Evolutionary conservation across 2,113 vertebrate species (phyloP).

Genomic region (Grammomys surdaster): DNA sequence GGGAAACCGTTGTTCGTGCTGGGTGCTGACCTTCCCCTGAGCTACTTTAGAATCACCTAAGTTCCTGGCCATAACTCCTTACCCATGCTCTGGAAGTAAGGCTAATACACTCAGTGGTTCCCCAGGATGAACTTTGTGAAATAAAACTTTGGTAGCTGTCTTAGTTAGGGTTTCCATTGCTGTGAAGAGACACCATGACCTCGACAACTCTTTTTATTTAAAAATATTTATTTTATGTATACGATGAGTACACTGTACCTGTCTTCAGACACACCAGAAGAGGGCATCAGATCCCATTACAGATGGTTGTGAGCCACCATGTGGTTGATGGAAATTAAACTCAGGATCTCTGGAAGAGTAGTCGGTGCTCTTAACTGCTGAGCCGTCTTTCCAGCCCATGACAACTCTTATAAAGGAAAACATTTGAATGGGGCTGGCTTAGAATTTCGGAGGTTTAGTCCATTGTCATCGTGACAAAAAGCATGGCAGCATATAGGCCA

Average conservation of each 20-base stretch:
- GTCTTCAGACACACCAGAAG: too few species aligned
- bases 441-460: too few species aligned
- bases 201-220: too few species aligned
- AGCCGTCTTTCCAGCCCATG: too few species aligned
- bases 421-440: background rate
- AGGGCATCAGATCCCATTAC: too few species aligned
- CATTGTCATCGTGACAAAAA: background rate
- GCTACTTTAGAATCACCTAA: background rate
- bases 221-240: too few species aligned
- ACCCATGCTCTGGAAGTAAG: background rate
- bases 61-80: background rate
- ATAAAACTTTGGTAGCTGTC: background rate
- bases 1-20: background rate
- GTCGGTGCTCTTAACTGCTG: too few species aligned
- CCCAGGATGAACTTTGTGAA: background rate
- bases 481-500: background rate
- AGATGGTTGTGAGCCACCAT: too few species aligned
- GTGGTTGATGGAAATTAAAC: too few species aligned
- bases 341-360: too few species aligned
- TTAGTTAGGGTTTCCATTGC: background rate
- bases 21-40: background rate
- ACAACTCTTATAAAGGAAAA: background rate
- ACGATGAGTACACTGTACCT: too few species aligned
- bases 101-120: background rate
- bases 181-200: background rate